A percentile compares a stretch with the other conserved stretches of the same genome.
phyloP scores from a whole-genome alignment of 92 coral and sea anemone species.

The Epizoanthus fatuus region DNA sequence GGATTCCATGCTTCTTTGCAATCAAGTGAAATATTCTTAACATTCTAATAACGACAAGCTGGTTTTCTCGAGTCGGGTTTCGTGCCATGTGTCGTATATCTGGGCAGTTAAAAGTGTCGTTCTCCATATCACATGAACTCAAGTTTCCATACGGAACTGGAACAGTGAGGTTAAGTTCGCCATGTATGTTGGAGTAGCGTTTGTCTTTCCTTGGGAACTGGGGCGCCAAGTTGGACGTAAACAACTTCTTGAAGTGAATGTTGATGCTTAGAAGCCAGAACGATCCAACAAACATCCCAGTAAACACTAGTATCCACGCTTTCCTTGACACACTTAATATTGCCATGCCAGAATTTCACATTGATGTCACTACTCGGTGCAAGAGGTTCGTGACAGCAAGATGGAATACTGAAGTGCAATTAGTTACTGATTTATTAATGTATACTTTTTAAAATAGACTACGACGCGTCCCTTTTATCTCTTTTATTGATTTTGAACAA shows the following conservation, averaged over 20 bases:
- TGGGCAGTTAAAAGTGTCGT: conserved; percentile 6
- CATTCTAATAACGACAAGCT: conserved; percentile 19
- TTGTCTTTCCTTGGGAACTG: background rate
- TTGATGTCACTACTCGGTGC: no score
- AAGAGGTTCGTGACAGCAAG: no score
- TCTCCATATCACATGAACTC: conserved; percentile 15
- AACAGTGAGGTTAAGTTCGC: background rate
- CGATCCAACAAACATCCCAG: background rate
- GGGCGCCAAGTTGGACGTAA: background rate
- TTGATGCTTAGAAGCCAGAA: conserved; percentile 1
- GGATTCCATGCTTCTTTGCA: conserved; percentile 13
- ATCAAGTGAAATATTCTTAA: conserved; percentile 14
- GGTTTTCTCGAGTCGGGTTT: background rate
- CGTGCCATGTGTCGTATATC: conserved; percentile 11
- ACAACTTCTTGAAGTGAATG: background rate
- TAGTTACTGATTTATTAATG: no score
- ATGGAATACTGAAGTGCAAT: no score
- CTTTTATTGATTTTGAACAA: no score
- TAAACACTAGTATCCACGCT: background rate
- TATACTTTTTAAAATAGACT: no score
- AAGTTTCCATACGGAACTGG: conserved; percentile 14
- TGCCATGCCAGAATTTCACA: no score
- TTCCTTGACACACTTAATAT: background rate
- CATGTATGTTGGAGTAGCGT: background rate
- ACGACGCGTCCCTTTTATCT: no score